Evolutionary conservation across 2,113 vertebrate genomes (phyloP).

Genomic region (Acrocephalus arundinaceus): DNA sequence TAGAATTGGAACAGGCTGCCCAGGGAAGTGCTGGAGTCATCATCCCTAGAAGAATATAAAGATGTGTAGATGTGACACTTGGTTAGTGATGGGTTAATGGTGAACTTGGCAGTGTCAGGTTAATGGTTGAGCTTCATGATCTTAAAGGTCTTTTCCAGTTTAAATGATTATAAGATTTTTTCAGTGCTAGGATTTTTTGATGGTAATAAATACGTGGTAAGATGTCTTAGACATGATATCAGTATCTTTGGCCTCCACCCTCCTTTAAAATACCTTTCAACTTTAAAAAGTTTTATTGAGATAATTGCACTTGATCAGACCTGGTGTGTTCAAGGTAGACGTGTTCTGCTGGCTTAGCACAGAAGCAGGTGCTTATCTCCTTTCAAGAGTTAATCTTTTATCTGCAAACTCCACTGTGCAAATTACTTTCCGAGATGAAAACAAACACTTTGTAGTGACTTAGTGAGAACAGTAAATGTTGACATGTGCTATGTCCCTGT

Average conservation of each 20-base stretch:
- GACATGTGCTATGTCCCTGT: background rate
- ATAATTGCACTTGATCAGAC: background rate
- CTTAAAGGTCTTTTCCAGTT: background rate
- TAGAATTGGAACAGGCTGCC: background rate
- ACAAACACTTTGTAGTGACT: background rate
- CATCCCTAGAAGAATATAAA: background rate
- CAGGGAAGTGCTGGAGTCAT: background rate
- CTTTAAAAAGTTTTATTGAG: background rate
- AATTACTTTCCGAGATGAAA: constrained; percentile 8
- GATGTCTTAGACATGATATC: background rate
- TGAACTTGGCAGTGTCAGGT: background rate
- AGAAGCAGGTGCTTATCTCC: background rate
- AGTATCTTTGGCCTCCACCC: background rate
- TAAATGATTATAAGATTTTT: background rate
- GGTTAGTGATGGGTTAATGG: background rate
- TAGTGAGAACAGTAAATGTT: constrained; percentile 40
- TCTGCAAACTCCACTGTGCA: background rate
- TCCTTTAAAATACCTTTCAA: background rate
- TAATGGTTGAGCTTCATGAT: background rate
- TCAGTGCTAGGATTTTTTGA: background rate
- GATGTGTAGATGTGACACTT: background rate
- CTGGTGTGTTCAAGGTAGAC: background rate
- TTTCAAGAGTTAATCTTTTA: constrained; percentile 8
- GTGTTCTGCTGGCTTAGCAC: background rate
- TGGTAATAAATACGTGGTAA: background rate